Conservation (phyloP, 1,140 invertebrate genomes). For the Diorhabda carinulata region DNA sequence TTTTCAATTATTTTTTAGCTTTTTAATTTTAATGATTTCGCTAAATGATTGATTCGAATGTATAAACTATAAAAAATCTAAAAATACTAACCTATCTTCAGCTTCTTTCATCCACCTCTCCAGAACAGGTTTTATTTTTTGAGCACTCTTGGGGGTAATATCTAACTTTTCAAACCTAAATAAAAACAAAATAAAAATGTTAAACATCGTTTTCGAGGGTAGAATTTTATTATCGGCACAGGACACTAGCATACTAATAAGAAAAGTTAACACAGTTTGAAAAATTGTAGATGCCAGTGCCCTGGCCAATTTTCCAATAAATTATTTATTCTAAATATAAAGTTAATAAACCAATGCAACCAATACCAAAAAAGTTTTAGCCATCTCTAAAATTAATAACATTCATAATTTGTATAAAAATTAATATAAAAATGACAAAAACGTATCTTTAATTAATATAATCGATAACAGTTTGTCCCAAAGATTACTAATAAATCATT, state of each 20-base stretch:
- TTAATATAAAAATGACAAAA: neutral
- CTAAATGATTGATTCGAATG: too few species aligned
- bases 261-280: constrained; percentile 20
- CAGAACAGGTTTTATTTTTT: constrained; percentile 97
- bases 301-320: constrained; percentile 56
- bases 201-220: neutral
- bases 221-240: constrained; percentile 48
- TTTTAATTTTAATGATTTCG: neutral
- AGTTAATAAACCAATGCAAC: too few species aligned
- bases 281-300: constrained; percentile 63
- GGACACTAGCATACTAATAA: constrained; percentile 64
- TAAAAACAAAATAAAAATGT: constrained; percentile 9
- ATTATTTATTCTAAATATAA: too few species aligned
- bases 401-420: too few species aligned
- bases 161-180: constrained; percentile 98
- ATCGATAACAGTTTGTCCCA: too few species aligned
- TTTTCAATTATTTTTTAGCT: too few species aligned
- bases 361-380: too few species aligned
- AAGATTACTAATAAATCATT: too few species aligned
- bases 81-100: constrained; percentile 79
- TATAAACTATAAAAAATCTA: neutral
- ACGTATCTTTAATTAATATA: neutral
- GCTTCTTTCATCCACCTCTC: constrained; percentile 98
- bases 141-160: constrained; percentile 97
- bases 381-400: too few species aligned